Conservation (phyloP, 2,888 invertebrate species). For the Abrostola triplasia region DNA sequence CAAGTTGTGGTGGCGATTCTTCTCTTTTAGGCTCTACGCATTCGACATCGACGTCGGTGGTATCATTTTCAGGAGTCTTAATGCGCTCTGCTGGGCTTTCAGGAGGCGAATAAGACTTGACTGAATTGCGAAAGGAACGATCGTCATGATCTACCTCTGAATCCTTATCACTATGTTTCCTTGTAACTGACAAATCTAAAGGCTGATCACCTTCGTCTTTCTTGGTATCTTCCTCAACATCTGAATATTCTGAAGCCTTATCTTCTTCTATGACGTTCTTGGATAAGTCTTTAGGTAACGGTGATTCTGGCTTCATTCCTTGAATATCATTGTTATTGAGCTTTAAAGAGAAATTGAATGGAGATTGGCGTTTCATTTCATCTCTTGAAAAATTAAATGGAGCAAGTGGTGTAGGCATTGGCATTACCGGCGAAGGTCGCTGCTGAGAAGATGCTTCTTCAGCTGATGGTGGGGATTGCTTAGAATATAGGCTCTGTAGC, state of each 20-base stretch:
- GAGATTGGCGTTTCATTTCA: constrained; percentile 76
- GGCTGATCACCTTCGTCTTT: constrained; percentile 90
- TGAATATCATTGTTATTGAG: constrained; percentile 73
- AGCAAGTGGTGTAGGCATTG: constrained; percentile 78
- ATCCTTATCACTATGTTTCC: constrained; percentile 84
- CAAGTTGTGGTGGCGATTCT: constrained; percentile 76
- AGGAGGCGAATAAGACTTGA: constrained; percentile 83
- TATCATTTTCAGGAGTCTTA: constrained; percentile 85
- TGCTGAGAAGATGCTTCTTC: constrained; percentile 90
- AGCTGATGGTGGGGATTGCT: constrained; percentile 90
- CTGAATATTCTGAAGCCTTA: constrained; percentile 75
- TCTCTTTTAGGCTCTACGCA: constrained; percentile 84
- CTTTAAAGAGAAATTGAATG: constrained; percentile 77
- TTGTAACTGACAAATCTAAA: constrained; percentile 91
- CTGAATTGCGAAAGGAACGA: constrained; percentile 78
- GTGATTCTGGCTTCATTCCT: constrained; percentile 68
- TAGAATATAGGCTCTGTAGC: constrained; percentile 78
- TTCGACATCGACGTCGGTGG: constrained; percentile 88
- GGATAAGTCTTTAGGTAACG: constrained; percentile 78
- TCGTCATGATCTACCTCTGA: constrained; percentile 79
- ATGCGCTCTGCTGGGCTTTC: constrained; percentile 78
- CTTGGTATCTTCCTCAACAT: constrained; percentile 74
- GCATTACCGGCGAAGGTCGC: constrained; percentile 90
- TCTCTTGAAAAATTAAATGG: constrained; percentile 76
- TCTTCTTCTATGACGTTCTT: constrained; percentile 72